These are phyloP conservation scores for Ictidomys tridecemlineatus DNA, from an alignment of 2,113 vertebrate genomes.

Conservation along the genomic window DNA sequence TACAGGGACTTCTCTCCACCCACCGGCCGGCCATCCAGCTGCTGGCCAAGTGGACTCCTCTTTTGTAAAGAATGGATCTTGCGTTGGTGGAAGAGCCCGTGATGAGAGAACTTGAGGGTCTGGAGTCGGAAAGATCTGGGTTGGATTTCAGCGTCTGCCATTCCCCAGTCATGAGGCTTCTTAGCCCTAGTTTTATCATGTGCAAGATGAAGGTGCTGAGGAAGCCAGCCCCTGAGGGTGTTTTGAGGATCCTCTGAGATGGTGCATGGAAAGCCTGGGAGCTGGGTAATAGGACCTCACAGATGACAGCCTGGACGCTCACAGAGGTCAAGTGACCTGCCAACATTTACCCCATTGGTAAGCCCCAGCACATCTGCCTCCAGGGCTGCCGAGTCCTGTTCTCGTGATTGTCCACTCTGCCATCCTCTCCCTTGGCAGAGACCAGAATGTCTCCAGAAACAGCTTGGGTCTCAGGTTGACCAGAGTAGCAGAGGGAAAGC, in stretches of 20 bases:
- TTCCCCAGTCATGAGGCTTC: not conserved
- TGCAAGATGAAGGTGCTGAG: not conserved
- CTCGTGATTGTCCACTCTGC: accelerated
- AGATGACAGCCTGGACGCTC: not conserved
- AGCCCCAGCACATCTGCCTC: not conserved
- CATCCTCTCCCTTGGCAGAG: not conserved
- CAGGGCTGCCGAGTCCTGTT: not conserved
- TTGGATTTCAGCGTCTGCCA: not conserved
- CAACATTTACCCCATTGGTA: not conserved
- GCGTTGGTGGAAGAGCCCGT: not conserved
- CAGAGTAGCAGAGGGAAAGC: not conserved
- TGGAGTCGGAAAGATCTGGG: not conserved
- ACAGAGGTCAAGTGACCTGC: not conserved
- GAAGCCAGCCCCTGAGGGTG: accelerated
- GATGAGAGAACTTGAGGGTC: not conserved
- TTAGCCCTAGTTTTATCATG: not conserved
- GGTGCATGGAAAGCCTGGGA: too few relatives aligned
- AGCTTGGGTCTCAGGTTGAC: not conserved
- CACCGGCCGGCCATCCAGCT: not conserved
- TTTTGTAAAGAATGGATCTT: not conserved
- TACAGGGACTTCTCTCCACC: not conserved
- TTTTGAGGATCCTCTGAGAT: not conserved
- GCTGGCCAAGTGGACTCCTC: not conserved
- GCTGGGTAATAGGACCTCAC: accelerated
- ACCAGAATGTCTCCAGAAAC: not conserved